These are phyloP conservation scores for Athene cunicularia DNA, from an alignment of 2,113 vertebrate genomes.

Conservation along the genomic window DNA sequence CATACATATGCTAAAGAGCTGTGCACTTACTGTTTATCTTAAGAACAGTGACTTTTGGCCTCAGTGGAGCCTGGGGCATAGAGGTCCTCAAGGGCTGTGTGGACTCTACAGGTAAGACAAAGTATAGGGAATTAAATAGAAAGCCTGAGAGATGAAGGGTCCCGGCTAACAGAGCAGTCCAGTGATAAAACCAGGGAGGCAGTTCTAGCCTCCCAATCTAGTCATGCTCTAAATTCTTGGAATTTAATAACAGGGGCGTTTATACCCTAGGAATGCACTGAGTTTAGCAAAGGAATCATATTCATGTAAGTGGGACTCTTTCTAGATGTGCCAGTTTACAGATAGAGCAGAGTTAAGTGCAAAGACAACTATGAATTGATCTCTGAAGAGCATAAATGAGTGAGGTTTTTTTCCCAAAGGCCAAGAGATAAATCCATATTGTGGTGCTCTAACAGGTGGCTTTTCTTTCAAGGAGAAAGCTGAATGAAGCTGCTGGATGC, in stretches of 20 bases:
- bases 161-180: background rate
- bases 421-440: background rate
- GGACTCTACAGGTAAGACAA: background rate
- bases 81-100: background rate
- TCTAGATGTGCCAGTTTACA: background rate
- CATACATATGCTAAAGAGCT: background rate
- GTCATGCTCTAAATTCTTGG: background rate
- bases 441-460: background rate
- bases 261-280: background rate
- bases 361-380: background rate
- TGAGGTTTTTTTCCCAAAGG: background rate
- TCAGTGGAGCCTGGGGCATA: background rate
- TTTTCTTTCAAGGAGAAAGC: slow-evolving; percentile 14
- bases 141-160: background rate
- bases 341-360: background rate
- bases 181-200: background rate
- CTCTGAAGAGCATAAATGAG: background rate
- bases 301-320: background rate
- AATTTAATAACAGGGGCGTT: background rate
- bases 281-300: background rate
- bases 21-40: background rate
- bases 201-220: background rate
- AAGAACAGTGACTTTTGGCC: background rate
- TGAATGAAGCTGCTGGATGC: background rate
- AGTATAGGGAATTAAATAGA: background rate